Conservation (phyloP, 2,113 vertebrate genomes). For the Pseudopodoces humilis region DNA sequence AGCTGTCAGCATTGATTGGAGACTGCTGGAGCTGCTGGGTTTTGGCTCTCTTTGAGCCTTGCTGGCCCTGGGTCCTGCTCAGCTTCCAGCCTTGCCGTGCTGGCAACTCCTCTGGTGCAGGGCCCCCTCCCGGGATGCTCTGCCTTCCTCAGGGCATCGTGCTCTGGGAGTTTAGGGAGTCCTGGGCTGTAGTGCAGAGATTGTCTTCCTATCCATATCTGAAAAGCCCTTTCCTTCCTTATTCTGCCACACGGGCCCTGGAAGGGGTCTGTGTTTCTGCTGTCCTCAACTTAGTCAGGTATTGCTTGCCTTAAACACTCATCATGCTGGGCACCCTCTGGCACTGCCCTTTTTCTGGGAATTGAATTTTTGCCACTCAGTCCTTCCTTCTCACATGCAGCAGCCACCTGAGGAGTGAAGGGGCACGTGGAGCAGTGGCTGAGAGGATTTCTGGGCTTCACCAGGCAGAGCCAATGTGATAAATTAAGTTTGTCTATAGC, state of each 20-base stretch:
- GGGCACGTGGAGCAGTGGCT: fast-evolving
- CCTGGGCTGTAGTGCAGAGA: neutral
- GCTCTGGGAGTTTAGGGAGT: neutral
- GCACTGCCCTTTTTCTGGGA: neutral
- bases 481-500: neutral
- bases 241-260: fast-evolving
- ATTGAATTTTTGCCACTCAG: neutral
- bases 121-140: neutral
- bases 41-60: neutral
- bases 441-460: neutral
- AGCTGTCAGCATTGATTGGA: neutral
- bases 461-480: neutral
- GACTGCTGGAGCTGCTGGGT: neutral
- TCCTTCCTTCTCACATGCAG: neutral
- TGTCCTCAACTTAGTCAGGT: neutral
- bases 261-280: neutral
- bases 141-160: neutral
- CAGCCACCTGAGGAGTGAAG: neutral
- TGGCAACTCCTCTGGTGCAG: fast-evolving
- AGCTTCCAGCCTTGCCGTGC: neutral
- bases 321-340: neutral
- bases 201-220: neutral
- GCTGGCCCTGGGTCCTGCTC: neutral
- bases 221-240: neutral
- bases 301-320: neutral